phyloP scores from a whole-genome alignment of 2,113 vertebrate species.

The Turnix velox region DNA sequence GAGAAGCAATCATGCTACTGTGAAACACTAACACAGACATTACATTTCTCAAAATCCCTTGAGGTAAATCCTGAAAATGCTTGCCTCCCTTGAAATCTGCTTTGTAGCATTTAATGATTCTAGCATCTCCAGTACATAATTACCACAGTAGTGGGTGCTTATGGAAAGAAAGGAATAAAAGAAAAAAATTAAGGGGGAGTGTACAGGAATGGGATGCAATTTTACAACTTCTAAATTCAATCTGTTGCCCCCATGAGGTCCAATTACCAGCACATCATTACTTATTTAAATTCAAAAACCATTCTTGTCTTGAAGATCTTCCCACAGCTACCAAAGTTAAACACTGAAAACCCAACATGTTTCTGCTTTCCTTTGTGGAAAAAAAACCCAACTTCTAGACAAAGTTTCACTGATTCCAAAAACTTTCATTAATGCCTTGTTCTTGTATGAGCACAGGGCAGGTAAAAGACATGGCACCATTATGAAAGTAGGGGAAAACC shows the following conservation, averaged over 20 bases:
- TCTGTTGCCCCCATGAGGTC: neutral
- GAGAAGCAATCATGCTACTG: neutral
- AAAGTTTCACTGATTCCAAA: neutral
- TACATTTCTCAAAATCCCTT: neutral
- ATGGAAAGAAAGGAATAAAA: neutral
- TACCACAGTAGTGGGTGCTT: neutral
- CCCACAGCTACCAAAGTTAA: neutral
- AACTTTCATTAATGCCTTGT: neutral
- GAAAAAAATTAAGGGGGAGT: fast-evolving
- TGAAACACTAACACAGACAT: neutral
- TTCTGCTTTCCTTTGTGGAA: neutral
- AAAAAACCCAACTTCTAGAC: neutral
- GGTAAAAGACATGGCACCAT: neutral
- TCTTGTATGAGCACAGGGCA: neutral
- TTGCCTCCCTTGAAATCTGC: neutral
- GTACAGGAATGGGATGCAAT: neutral
- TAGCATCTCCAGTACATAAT: neutral
- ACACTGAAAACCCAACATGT: neutral
- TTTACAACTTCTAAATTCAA: neutral
- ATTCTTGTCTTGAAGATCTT: neutral
- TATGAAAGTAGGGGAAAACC: neutral
- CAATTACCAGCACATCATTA: neutral
- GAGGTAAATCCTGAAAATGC: neutral
- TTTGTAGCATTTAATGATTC: neutral
- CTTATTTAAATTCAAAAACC: neutral